Base-by-base conservation (phyloP, 2,888 invertebrate species). In the Pegoplata infirma region DNA sequence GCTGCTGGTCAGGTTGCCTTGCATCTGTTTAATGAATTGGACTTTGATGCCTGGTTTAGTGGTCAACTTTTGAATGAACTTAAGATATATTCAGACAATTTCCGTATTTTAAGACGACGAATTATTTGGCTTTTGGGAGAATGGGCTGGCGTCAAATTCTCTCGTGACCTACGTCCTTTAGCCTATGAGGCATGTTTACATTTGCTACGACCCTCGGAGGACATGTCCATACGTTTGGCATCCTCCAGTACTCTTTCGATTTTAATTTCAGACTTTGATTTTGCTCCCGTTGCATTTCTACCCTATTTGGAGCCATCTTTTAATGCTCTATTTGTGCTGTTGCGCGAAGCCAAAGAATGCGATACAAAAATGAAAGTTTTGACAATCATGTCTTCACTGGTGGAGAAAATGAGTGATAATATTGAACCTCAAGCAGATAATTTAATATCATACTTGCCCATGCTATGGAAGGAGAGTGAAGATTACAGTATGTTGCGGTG, bases 311-410 rank as follows among this genome's bases (percentile, higher is more conserved):
- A 95, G 74, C 92, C 94, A 23, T 92, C 94, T 3, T 96, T 97
- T 85, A 92, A 93, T 72, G 92, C 95, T 66, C 91, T 98, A 10
- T 97, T 97, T 89, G 92, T 92, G 75, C 91, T 98, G 81, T 90
- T 98, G 84, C 95, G 96, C 87, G 96, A 97, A 87, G 95, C 95
- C 0, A 92, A 93, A 81, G 97, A 97, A 90, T 97, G 97, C 90
- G 98, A 98, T 89, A 97, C 97, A 1, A 98, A 98, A 93, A 97
- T 98, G 95, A 95, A 96, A 88, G 95, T 98, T 19, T 91, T 98
- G 40, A 95, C 95, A 89, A 96, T 97, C 74, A 92, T 98, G 89
- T 96, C 97, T 51, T 94, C 95, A 87, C 93, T 98, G 86, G 94
- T 97, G 84, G 97, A 97, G 90, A 92, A 97, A 69, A 94, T 96